These are phyloP conservation scores for Artibeus jamaicensis DNA, from an alignment of 2,797 vertebrate species.

Conservation along the genomic window DNA sequence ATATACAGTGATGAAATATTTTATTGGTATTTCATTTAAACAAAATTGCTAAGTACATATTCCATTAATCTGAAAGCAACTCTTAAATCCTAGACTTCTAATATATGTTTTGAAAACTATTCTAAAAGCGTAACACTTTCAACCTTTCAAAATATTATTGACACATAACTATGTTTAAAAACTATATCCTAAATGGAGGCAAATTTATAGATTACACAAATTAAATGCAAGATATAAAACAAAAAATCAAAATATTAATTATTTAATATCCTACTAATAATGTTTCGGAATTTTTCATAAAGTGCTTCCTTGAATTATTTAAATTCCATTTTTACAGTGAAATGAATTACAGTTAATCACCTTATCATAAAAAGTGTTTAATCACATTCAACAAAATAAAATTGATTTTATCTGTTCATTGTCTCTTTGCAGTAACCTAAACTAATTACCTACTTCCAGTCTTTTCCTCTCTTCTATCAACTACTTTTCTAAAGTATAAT, in stretches of 20 bases:
- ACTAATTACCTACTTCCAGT: neutral
- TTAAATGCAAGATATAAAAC: neutral
- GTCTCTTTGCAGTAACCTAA: neutral
- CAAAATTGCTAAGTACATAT: neutral
- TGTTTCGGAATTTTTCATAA: neutral
- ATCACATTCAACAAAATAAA: neutral
- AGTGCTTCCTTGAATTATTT: conserved; percentile 9
- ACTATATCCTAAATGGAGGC: neutral
- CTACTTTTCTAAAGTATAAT: neutral
- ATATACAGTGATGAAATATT: neutral
- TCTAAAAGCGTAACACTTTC: neutral
- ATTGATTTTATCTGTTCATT: neutral
- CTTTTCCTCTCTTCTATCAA: neutral
- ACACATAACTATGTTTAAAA: neutral
- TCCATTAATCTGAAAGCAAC: conserved; percentile 24
- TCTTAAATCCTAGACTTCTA: neutral
- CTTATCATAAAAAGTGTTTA: conserved; percentile 4
- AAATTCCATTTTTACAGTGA: neutral
- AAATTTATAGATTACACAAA: neutral
- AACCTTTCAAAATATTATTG: neutral
- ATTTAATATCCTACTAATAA: neutral
- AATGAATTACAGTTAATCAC: neutral
- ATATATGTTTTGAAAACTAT: neutral
- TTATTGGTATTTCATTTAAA: neutral
- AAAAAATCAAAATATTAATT: conserved; percentile 13